Evolutionary conservation across 2,888 invertebrate genomes (phyloP).

Genomic region (Microctonus brassicae): DNA sequence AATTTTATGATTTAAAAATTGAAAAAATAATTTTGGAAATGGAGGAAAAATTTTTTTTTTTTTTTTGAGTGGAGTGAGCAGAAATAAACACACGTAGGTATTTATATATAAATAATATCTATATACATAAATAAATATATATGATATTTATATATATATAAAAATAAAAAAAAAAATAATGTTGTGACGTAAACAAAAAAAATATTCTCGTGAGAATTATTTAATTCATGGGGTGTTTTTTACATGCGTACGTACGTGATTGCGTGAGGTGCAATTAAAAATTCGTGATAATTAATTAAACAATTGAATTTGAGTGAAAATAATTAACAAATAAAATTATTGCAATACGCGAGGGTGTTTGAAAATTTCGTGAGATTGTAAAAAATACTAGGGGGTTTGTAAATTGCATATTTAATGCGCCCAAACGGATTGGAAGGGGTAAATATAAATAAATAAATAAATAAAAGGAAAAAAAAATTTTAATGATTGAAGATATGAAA

Average conservation of each 20-base stretch:
- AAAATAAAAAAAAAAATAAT: slow-evolving; percentile 49
- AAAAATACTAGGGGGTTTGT: no score
- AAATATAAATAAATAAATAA: slow-evolving; percentile 33
- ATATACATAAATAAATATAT: slow-evolving; percentile 70
- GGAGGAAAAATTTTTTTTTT: no score
- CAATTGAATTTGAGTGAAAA: slow-evolving; percentile 7
- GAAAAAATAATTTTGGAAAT: no score
- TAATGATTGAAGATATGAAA: neutral
- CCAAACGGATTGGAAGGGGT: slow-evolving; percentile 19
- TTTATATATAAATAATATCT: slow-evolving; percentile 58
- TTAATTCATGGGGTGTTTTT: slow-evolving; percentile 49
- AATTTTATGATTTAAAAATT: no score
- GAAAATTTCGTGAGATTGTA: neutral
- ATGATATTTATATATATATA: no score
- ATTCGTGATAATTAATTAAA: neutral
- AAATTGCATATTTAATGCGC: no score
- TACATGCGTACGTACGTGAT: slow-evolving; percentile 58
- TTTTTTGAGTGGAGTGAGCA: slow-evolving; percentile 33
- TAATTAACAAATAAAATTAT: neutral
- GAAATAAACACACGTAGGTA: slow-evolving; percentile 46
- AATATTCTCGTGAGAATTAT: neutral
- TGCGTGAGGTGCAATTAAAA: neutral
- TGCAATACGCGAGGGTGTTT: neutral
- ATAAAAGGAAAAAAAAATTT: slow-evolving; percentile 38
- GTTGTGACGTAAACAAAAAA: slow-evolving; percentile 57